Evolutionary conservation across 2,113 vertebrate species (phyloP).

Genomic region (Paraplagusia blochii): DNA sequence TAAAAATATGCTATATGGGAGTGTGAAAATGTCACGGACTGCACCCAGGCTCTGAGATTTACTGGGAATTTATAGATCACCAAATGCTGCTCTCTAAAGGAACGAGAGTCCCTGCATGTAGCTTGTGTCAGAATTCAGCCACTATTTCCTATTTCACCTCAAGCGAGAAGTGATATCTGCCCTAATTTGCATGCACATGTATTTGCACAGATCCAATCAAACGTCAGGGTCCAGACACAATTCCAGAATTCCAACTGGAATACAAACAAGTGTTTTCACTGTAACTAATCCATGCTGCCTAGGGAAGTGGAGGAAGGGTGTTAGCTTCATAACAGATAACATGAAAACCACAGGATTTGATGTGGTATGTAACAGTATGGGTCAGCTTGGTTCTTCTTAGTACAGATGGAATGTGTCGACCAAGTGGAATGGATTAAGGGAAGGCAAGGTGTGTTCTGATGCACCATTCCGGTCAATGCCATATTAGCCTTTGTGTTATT

Average conservation of each 20-base stretch:
- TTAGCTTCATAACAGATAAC: conserved; percentile 65
- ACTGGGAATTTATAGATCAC: conserved; percentile 75
- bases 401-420: conserved; percentile 47
- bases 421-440: conserved; percentile 50
- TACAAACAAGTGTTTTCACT: conserved; percentile 62
- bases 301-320: conserved; percentile 42
- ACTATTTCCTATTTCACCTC: conserved; percentile 69
- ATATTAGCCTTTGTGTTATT: conserved; percentile 25
- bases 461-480: conserved; percentile 29
- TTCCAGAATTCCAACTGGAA: conserved; percentile 66
- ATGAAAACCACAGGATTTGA: conserved; percentile 64
- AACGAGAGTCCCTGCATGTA: conserved; percentile 39
- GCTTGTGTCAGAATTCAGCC: conserved; percentile 69
- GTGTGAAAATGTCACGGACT: conserved; percentile 75
- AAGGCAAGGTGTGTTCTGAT: conserved; percentile 33
- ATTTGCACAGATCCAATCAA: conserved; percentile 78
- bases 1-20: conserved; percentile 75
- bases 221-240: conserved; percentile 74
- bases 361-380: conserved; percentile 29
- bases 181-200: conserved; percentile 77
- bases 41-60: conserved; percentile 67
- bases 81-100: conserved; percentile 60
- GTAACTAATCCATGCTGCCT: conserved; percentile 68
- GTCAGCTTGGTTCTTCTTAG: conserved; percentile 54
- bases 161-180: conserved; percentile 70